Conservation (phyloP, 1,140 invertebrate genomes). For the Formica selysi region DNA sequence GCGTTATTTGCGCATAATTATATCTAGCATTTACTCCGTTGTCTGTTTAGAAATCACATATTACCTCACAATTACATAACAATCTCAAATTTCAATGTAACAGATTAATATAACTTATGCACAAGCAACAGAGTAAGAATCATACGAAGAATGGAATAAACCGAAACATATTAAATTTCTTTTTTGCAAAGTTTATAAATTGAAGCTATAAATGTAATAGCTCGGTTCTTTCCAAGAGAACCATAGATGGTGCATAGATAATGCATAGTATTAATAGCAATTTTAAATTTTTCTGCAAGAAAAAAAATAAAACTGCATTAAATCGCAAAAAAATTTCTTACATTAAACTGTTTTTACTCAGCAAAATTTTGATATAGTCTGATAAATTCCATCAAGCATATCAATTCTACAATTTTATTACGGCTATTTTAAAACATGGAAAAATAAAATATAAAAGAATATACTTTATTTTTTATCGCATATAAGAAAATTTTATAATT, state of each 20-base stretch:
- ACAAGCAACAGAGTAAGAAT: constrained; percentile 8
- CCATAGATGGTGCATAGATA: not conserved
- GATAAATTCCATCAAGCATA: not conserved
- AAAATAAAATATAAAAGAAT: not conserved
- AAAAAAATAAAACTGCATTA: not conserved
- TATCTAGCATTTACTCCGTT: constrained; percentile 52
- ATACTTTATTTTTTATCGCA: not conserved
- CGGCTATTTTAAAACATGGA: not conserved
- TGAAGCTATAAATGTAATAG: constrained; percentile 34
- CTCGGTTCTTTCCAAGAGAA: not conserved
- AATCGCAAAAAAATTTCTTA: not conserved
- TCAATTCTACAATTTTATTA: not conserved
- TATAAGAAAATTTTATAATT: not conserved
- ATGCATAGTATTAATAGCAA: not conserved
- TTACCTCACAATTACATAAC: constrained; percentile 43
- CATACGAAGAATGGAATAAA: constrained; percentile 26
- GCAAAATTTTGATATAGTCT: not conserved
- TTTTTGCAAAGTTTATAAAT: constrained; percentile 46
- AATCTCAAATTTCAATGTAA: constrained; percentile 18
- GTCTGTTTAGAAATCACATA: constrained; percentile 63
- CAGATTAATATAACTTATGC: not conserved
- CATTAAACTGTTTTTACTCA: not conserved
- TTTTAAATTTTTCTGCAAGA: not conserved
- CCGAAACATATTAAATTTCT: constrained; percentile 20
- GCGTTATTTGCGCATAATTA: constrained; percentile 74